Evolutionary conservation across 2,113 vertebrate genomes (phyloP), one percentile per base, ranked within the genome.

Genomic region (Scolopax mira): DNA sequence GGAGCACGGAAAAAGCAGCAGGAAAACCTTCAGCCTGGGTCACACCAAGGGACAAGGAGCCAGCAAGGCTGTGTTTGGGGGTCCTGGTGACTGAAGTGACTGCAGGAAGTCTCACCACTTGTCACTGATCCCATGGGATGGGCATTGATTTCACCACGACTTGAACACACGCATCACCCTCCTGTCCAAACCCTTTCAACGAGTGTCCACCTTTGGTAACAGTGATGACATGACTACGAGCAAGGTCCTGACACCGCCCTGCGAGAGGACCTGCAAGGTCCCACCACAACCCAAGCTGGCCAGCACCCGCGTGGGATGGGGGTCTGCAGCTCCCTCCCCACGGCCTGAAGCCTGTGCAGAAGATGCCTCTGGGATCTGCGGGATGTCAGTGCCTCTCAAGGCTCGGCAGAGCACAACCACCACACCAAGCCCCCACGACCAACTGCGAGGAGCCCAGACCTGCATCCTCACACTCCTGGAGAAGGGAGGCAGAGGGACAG

Each of bases 271-370:
- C 44, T 48, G 1, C n/a, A n/a, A n/a, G n/a, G 1, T 19, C 22
- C 37, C 25, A 17, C 25, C 13, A 31, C 10, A 3, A 57, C 30
- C 9, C 49, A 46, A 1, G 3, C 23, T n/a, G 58, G 21, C 30
- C 35, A 73, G 66, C 49, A 48, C 41, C 27, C 1, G 0, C 1
- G 1, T 12, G n/a, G n/a, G 30, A 70, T 3, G 23, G 14, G 17
- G 28, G 30, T 23, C 41, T 0, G 0, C 55, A 77, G 64, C 60
- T 48, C 54, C 30, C 39, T 41, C 28, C 11, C 10, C 11, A 1
- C 10, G 37, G 23, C 52, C 51, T 14, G 39, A 73, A 60, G n/a
- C 46, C 24, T 35, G 30, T 5, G 54, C 28, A 75, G 39, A 67
- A 82, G 39, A 58, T 17, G 6, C 14, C 27, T 55, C 35, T 31